A percentile compares a stretch with the other conserved stretches of the same genome.
These are phyloP conservation scores for Sinocyclocheilus anshuiensis DNA, from an alignment of 2,113 vertebrate genomes.

Conservation along the genomic window DNA sequence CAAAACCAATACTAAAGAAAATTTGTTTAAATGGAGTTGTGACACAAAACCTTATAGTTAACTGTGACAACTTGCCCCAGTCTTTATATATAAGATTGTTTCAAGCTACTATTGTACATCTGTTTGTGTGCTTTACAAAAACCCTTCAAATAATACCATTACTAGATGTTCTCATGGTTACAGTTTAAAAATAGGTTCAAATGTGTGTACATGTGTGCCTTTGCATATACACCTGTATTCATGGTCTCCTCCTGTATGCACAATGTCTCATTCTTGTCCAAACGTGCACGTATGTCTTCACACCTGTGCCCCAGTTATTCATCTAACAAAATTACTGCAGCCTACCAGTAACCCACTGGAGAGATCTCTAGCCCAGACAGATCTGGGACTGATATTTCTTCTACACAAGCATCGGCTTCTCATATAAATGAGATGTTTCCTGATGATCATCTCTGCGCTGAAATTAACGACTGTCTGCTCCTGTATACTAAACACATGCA, in stretches of 20 bases:
- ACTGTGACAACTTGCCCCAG: not conserved
- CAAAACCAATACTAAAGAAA: too few relatives aligned
- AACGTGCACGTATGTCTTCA: conserved; percentile 13
- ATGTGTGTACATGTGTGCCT: conserved; percentile 4
- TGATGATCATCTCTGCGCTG: not conserved
- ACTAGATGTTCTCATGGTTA: conserved; percentile 23
- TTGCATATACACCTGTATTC: conserved; percentile 10
- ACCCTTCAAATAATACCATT: not conserved
- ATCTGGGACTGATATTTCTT: conserved; percentile 42
- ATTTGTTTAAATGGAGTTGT: too few relatives aligned
- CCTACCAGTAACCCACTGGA: conserved; percentile 35
- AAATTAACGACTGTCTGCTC: not conserved
- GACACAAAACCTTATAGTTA: not conserved
- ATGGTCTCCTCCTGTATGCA: conserved; percentile 15
- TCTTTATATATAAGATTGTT: not conserved
- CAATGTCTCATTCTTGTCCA: conserved; percentile 14
- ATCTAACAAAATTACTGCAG: conserved; percentile 29
- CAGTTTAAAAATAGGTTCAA: conserved; percentile 26
- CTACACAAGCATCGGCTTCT: conserved; percentile 1
- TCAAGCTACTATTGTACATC: too few relatives aligned
- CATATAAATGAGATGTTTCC: conserved; percentile 33
- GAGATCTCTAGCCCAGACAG: conserved; percentile 35
- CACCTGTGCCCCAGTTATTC: conserved; percentile 48
- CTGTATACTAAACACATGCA: not conserved
- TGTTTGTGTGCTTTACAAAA: not conserved